A percentile compares a stretch with the other conserved stretches of the same genome.
These are phyloP conservation scores for Platichthys flesus DNA, from an alignment of 2,113 vertebrate species.

Conservation along the genomic window DNA sequence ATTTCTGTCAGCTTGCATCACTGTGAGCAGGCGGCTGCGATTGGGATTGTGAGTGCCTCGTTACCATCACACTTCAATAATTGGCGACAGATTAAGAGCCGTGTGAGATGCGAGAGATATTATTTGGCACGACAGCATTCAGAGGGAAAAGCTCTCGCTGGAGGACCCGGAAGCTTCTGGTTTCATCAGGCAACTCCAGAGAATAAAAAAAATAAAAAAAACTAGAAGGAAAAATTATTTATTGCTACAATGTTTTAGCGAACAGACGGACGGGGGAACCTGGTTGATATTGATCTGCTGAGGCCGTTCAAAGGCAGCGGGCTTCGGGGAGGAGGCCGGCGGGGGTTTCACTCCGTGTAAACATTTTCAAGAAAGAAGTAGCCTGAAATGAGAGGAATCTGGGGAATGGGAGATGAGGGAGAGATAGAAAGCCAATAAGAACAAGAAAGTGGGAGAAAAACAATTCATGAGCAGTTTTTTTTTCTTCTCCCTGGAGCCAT, in stretches of 20 bases:
- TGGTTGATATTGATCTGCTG: slow-evolving; percentile 73
- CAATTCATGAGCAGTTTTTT: slow-evolving; percentile 26
- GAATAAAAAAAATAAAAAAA: slow-evolving; percentile 12
- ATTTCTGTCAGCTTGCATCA: slow-evolving; percentile 61
- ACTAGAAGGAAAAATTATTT: slow-evolving; percentile 18
- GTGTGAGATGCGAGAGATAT: slow-evolving; percentile 37
- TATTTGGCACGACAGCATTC: slow-evolving; percentile 44
- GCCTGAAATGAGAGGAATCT: slow-evolving; percentile 53
- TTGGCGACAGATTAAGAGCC: slow-evolving; percentile 49
- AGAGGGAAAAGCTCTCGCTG: slow-evolving; percentile 20
- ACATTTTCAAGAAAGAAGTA: slow-evolving; percentile 61
- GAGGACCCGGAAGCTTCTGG: slow-evolving; percentile 24
- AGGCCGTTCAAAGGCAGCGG: slow-evolving; percentile 65
- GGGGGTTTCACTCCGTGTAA: slow-evolving; percentile 53
- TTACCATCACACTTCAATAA: slow-evolving; percentile 48
- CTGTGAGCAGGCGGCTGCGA: slow-evolving; percentile 40
- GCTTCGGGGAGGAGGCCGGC: slow-evolving; percentile 52
- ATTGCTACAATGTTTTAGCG: slow-evolving; percentile 52
- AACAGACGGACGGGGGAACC: slow-evolving; percentile 54
- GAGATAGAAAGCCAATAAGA: slow-evolving; percentile 27
- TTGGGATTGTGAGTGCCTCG: slow-evolving; percentile 42
- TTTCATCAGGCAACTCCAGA: slow-evolving; percentile 52
- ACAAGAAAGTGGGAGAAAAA: slow-evolving; percentile 20
- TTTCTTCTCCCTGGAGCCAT: slow-evolving; percentile 34
- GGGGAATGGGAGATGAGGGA: slow-evolving; percentile 33